Conservation (phyloP, 2,113 vertebrate species). For the Capra hircus region DNA sequence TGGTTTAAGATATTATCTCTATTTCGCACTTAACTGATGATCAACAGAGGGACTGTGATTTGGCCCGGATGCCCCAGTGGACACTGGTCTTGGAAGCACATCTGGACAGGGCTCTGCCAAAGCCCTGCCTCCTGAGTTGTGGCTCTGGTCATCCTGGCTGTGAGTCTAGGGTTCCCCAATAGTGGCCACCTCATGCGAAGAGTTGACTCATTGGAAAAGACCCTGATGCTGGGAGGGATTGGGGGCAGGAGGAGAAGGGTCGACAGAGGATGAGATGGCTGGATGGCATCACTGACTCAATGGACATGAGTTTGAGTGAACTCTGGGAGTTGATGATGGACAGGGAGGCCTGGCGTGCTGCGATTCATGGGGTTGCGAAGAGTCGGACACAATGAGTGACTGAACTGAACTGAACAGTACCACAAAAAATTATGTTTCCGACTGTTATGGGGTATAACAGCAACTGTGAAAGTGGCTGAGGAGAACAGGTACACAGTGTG, state of each 20-base stretch:
- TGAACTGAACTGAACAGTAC: neutral
- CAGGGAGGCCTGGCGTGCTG: too few relatives aligned
- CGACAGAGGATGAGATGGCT: too few relatives aligned
- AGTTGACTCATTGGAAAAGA: too few relatives aligned
- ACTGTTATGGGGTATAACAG: neutral
- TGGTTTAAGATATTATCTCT: neutral
- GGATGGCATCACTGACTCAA: too few relatives aligned
- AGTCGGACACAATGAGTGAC: too few relatives aligned
- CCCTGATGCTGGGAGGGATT: too few relatives aligned
- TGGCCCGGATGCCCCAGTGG: too few relatives aligned
- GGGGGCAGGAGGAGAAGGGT: too few relatives aligned
- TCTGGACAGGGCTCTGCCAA: neutral
- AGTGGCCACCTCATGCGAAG: too few relatives aligned
- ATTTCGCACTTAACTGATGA: neutral
- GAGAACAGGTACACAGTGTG: neutral
- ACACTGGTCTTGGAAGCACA: neutral
- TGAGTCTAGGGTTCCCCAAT: too few relatives aligned
- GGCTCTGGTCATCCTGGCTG: neutral
- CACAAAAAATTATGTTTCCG: neutral
- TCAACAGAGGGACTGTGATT: neutral
- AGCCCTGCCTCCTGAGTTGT: neutral
- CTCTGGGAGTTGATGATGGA: too few relatives aligned
- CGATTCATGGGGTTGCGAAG: rapidly evolving
- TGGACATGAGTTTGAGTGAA: too few relatives aligned
- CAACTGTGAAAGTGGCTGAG: neutral